phyloP scores from a whole-genome alignment of 2,797 vertebrate species.

The Mus spretus region DNA sequence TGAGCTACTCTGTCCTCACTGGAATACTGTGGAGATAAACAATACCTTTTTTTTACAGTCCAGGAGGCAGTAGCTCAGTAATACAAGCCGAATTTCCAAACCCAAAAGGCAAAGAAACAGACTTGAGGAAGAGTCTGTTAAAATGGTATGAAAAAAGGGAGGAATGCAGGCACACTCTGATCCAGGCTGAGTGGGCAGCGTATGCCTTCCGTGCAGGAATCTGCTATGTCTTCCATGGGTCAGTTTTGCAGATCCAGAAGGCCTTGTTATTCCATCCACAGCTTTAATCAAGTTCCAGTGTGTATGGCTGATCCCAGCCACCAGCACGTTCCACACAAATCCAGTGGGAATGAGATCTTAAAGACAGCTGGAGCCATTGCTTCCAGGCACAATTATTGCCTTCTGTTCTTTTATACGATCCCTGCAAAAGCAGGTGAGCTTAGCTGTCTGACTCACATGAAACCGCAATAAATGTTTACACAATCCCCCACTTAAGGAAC shows the following conservation, averaged over 20 bases:
- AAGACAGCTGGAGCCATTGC: slow-evolving; percentile 76
- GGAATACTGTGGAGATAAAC: background rate
- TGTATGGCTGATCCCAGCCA: slow-evolving; percentile 67
- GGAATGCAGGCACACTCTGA: background rate
- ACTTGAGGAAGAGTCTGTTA: background rate
- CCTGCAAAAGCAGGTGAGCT: slow-evolving; percentile 78
- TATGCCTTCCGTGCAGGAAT: background rate
- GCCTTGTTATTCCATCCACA: slow-evolving; percentile 78
- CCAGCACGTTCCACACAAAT: slow-evolving; percentile 71
- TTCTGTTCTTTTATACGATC: slow-evolving; percentile 78
- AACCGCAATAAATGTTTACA: slow-evolving; percentile 85
- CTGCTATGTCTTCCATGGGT: slow-evolving; percentile 53
- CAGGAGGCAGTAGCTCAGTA: background rate
- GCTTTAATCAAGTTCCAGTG: slow-evolving; percentile 83
- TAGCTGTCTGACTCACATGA: slow-evolving; percentile 78
- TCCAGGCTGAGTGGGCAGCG: background rate
- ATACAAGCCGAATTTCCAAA: background rate
- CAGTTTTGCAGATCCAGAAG: slow-evolving; percentile 75
- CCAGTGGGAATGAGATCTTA: slow-evolving; percentile 76
- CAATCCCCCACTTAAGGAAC: slow-evolving; percentile 78
- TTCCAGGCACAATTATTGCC: slow-evolving; percentile 67
- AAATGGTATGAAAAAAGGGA: background rate
- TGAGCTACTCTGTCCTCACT: background rate
- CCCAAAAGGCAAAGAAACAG: background rate
- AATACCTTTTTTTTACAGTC: background rate